Evolutionary conservation across 2,888 invertebrate genomes (phyloP), one percentile per base, ranked within the genome.

Genomic region (Therioaphis trifolii): DNA sequence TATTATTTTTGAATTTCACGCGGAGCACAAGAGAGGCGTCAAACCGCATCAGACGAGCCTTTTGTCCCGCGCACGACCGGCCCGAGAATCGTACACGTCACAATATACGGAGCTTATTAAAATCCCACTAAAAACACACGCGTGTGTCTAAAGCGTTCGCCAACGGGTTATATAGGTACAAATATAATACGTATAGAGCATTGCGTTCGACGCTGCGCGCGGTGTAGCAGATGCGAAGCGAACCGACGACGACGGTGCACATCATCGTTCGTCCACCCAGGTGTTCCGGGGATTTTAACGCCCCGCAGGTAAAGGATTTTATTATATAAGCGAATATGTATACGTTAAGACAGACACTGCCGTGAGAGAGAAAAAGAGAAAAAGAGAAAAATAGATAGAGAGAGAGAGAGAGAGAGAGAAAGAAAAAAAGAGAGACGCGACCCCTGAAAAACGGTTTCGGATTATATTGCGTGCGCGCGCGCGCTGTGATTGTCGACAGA

Each of bases 1-100:
- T 76, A 76, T 76, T 76, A 75, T 75, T 75, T 75, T 75, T 35
- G 24, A 75, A 75, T 76, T 61, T 43, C 43, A 18, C 40, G 9
- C n/a, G 27, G 58, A 66, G 49, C 49, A n/a, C 66, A 27, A 58
- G 79, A 80, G 71, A 80, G 79, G 79, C 79, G 79, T 80, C 79
- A 80, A 80, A 80, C 79, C 79, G 79, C 79, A n/a, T n/a, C n/a
- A 80, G 71, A 80, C 79, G 58, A 71, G 46, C 58, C 79, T 58
- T 71, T 80, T 80, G 79, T 80, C 46, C 24, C n/a, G 35, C 15
- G 0, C 24, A 27, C 14, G 4, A 3, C 58, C 14, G 63, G 52
- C 15, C 49, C 11, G n/a, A 35, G 12, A 40, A 35, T 5, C 69
- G 69, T 11, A 21, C 46, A 29, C 46, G 63, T 52, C 69, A 79